phyloP scores from a whole-genome alignment of 2,888 invertebrate species.

The Drosophila crucigera region DNA sequence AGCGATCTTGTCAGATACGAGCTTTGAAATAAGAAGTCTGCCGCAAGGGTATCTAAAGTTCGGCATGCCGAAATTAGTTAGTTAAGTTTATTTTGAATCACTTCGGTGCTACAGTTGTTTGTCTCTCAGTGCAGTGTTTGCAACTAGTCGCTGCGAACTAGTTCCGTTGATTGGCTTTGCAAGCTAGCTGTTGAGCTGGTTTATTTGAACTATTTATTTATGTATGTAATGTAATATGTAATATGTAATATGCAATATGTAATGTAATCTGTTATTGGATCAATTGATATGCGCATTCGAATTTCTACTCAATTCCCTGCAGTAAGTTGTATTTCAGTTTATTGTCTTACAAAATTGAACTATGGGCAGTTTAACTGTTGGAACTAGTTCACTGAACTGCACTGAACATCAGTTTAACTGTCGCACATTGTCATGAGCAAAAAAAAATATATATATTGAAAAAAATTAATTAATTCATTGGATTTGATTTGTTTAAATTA shows the following conservation, averaged over 20 bases:
- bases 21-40: too few species aligned
- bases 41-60: conserved; percentile 37
- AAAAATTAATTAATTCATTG: background rate
- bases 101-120: conserved; percentile 21
- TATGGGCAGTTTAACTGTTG: conserved; percentile 32
- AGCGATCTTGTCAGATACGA: background rate
- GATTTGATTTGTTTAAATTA: conserved; percentile 13
- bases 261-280: conserved; percentile 17
- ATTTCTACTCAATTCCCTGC: conserved; percentile 48
- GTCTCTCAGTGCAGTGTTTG: conserved; percentile 12
- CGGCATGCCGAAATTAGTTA: conserved; percentile 31
- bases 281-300: conserved; percentile 53
- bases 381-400: conserved; percentile 58
- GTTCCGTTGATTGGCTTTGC: conserved; percentile 41
- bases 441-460: background rate
- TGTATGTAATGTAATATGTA: conserved; percentile 3
- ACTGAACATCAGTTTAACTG: conserved; percentile 15
- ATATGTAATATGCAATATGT: background rate
- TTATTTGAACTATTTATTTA: conserved; percentile 43
- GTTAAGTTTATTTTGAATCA: background rate
- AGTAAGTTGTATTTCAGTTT: conserved; percentile 52
- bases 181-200: conserved; percentile 46
- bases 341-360: conserved; percentile 50
- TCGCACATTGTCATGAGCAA: conserved; percentile 14
- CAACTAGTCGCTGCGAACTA: conserved; percentile 34